Base-by-base conservation (phyloP, 2,797 vertebrate species). In the Varecia variegata region DNA sequence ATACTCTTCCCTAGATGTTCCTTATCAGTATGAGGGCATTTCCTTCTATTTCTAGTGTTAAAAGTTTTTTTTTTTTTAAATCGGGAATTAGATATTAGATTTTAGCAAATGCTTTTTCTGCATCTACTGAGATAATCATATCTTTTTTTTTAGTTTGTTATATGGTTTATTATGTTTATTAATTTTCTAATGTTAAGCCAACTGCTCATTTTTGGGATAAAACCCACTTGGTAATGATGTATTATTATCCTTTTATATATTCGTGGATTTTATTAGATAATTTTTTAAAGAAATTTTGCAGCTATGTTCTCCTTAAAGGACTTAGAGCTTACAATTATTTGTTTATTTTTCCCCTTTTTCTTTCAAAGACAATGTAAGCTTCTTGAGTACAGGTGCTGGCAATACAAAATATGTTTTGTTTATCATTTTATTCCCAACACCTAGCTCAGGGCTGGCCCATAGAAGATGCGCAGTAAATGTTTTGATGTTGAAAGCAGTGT, bases 81-180 rank as follows among this genome's bases (percentile, higher is more conserved):
- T 86, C 35, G 8, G 17, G 11, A 86, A 17, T 84, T 84, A 60
- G n/a, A 35, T 21, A 38, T 18, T 56, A 43, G 38, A 87, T 94
- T 94, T 92, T 85, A 74, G 30, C 35, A 88, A 87, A 87, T 71
- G 35, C 23, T n/a, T 82, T 88, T 83, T 35, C 54, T 87, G 13
- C 25, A 52, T 87, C 21, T 65, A 87, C 25, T 82, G 13, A 54
- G 47, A 62, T 21, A 13, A 79, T 56, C 7, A 15, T 30, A 65
- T 38, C 21, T 45, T 77, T 52, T 93, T 95, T 95, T 82, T 60
- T 27, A 17, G 2, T n/a, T 83, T 56, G 35, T 81, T 84, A 94
- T 62, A 38, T 15, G 7, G 10, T 68, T 17, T 84, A 73, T 67
- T 68, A 14, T 3, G 73, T 84, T 79, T 62, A 77, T 89, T 71